Conservation (phyloP, 2,797 vertebrate genomes). For the Manis pentadactyla region DNA sequence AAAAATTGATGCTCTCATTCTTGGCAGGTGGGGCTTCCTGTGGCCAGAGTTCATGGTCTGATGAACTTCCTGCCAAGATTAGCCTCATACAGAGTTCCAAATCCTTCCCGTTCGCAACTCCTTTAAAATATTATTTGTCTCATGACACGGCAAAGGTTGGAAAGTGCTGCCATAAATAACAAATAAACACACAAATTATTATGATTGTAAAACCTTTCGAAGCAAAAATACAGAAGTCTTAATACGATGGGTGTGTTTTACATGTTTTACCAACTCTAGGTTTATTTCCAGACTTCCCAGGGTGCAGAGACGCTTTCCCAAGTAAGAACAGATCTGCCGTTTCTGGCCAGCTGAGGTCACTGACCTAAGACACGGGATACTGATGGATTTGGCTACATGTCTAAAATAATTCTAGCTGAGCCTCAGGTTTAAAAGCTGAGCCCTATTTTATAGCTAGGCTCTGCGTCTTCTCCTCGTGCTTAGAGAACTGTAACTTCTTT, state of each 20-base stretch:
- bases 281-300: conserved; percentile 2
- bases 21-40: background rate
- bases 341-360: conserved; percentile 25
- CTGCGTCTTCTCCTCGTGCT: background rate
- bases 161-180: background rate
- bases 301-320: background rate
- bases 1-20: background rate
- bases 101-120: background rate
- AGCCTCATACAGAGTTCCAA: background rate
- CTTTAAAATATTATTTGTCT: background rate
- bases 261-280: background rate
- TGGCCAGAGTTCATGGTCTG: background rate
- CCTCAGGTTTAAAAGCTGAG: conserved; percentile 41
- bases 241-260: background rate
- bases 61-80: background rate
- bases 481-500: background rate
- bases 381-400: conserved; percentile 34
- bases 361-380: background rate
- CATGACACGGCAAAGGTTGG: background rate
- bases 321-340: background rate
- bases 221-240: background rate
- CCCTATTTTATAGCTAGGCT: conserved; percentile 6
- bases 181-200: background rate
- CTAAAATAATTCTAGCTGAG: conserved; percentile 51
- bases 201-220: background rate